These are phyloP conservation scores for Drosophila neoperkinsi DNA, from an alignment of 2,888 invertebrate species.

Conservation along the genomic window DNA sequence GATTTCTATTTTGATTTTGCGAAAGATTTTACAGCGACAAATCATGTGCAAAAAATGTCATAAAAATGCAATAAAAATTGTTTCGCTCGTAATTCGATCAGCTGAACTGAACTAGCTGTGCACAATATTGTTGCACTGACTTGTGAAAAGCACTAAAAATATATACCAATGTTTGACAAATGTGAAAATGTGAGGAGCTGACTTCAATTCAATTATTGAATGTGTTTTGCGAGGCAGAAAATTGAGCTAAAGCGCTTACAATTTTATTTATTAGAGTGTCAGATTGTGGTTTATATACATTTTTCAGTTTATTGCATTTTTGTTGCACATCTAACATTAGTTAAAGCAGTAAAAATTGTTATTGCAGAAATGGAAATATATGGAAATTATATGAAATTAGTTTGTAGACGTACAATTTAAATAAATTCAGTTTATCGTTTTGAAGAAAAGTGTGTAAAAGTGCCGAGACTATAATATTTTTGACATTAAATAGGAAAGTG, in stretches of 20 bases:
- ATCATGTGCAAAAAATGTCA: conserved; percentile 79
- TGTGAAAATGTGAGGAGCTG: conserved; percentile 26
- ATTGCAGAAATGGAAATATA: too few species aligned
- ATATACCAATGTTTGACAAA: conserved; percentile 18
- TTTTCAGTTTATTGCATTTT: not conserved
- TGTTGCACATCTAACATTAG: not conserved
- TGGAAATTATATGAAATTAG: not conserved
- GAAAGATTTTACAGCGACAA: conserved; percentile 42
- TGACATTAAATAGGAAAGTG: not conserved
- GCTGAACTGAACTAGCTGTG: conserved; percentile 46
- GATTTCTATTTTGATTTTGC: conserved; percentile 37
- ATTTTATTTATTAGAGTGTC: not conserved
- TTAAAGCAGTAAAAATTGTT: too few species aligned
- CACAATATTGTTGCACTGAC: conserved; percentile 9
- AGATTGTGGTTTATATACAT: not conserved
- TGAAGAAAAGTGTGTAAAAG: not conserved
- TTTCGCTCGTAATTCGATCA: conserved; percentile 58
- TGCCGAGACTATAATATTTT: not conserved
- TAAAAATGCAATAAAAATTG: conserved; percentile 77
- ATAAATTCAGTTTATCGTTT: not conserved
- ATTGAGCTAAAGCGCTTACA: not conserved
- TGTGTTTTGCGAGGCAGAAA: conserved; percentile 4
- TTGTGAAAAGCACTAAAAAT: conserved; percentile 25
- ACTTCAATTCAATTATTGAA: conserved; percentile 19
- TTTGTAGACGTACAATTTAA: not conserved